Evolutionary conservation across 2,888 invertebrate species (phyloP).

Genomic region (Sphaerophoria taeniata): DNA sequence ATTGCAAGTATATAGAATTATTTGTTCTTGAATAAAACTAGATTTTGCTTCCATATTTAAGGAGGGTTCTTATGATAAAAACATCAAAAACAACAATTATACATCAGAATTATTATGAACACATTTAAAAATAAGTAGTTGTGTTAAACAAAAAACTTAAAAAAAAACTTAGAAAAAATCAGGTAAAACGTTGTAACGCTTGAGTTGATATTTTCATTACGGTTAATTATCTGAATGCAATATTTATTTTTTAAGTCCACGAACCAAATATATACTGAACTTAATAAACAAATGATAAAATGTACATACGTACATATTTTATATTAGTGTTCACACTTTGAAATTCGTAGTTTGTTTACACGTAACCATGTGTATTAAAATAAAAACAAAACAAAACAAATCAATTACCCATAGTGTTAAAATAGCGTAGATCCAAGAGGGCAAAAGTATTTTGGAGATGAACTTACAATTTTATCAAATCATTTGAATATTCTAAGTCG

Average conservation of each 20-base stretch:
- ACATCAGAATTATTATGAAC: constrained; percentile 27
- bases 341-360: constrained; percentile 52
- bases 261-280: constrained; percentile 71
- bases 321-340: constrained; percentile 40
- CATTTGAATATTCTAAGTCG: constrained; percentile 45
- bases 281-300: constrained; percentile 17
- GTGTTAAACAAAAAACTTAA: constrained; percentile 4
- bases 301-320: constrained; percentile 7
- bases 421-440: constrained; percentile 30
- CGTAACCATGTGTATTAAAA: constrained; percentile 17
- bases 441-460: constrained; percentile 61
- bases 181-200: constrained; percentile 30
- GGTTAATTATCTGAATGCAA: constrained; percentile 41
- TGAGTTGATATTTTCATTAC: constrained; percentile 38
- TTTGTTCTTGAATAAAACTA: constrained; percentile 40
- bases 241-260: constrained; percentile 66
- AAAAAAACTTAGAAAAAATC: constrained; percentile 27
- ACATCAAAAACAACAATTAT: constrained; percentile 30
- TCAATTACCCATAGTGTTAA: constrained; percentile 24
- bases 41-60: constrained; percentile 67
- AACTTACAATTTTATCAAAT: constrained; percentile 68
- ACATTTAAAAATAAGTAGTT: constrained; percentile 22
- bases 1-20: constrained; percentile 48
- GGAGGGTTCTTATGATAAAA: constrained; percentile 34
- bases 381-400: neutral